Base-by-base conservation (phyloP, 37 sponge, comb jelly and placozoan species). In the Haliclona indistincta region DNA sequence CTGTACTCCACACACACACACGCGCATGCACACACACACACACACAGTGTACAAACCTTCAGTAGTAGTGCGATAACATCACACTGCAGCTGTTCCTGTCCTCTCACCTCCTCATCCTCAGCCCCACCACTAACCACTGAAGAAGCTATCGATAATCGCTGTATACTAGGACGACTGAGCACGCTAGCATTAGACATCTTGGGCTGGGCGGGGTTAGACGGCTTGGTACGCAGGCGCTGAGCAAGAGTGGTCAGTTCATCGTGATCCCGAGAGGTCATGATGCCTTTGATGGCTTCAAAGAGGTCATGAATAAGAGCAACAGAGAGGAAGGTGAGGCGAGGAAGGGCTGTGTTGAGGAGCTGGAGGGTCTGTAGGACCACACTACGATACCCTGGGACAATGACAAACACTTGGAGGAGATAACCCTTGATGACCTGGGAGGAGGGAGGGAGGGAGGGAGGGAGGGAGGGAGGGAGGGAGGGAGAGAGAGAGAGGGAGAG, bases 331-430 rank as follows among this genome's bases (percentile, higher is more conserved):
- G 54, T 26, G 1, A 81, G 38, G 4, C 54, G 39, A 0, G 89
- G 83, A 38, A 78, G 56, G 63, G 78, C 20, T 23, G 83, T 61
- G 55, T 82, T 73, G n/a, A 88, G 75, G 62, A 82, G 51, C 29
- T 82, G 70, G 61, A 88, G 77, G 35, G 76, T 64, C 68, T 66
- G 73, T 29, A 88, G 66, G 58, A 88, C 68, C n/a, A 51, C 58
- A 25, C 66, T 34, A 25, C 71, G 77, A 39, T 81, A 45, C 7
- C 23, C 1, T 0, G 61, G 51, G n/a, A 55, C 7, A 23, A 56
- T 64, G 2, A 10, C 36, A 54, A 83, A 83, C 4, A 75, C 10
- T 0, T n/a, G 5, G 28, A 42, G 55, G 49, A 83, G 68, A 56
- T 60, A 75, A 26, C 55, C 4, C 45, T 53, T 36, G 13, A 68